These are phyloP conservation scores for Harmothoe impar DNA, from an alignment of 2,888 invertebrate genomes.

Conservation along the genomic window DNA sequence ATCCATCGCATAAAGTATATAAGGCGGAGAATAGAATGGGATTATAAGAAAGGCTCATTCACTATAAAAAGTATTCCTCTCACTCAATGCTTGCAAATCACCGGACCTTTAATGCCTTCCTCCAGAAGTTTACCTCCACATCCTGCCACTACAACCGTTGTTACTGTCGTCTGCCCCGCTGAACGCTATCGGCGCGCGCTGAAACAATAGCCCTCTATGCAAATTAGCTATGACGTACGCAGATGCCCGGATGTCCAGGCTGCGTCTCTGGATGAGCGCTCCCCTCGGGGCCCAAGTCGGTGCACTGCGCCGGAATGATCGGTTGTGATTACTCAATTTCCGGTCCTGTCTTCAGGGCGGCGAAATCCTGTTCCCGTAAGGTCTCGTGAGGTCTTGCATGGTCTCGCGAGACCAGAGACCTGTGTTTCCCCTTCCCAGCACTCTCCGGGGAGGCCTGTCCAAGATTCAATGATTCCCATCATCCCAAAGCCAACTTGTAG, in stretches of 20 bases:
- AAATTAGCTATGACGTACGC: constrained; percentile 22
- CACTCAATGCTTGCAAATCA: too few species aligned
- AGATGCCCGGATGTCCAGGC: constrained; percentile 32
- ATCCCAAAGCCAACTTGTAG: constrained; percentile 4
- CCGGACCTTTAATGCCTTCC: too few species aligned
- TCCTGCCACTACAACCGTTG: too few species aligned
- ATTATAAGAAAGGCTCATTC: too few species aligned
- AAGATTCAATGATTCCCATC: constrained; percentile 18
- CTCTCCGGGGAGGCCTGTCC: not conserved
- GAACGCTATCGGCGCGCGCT: constrained; percentile 8
- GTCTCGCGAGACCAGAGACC: constrained; percentile 8
- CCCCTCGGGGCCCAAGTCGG: constrained; percentile 16
- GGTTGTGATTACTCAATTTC: constrained; percentile 60
- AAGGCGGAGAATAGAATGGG: too few species aligned
- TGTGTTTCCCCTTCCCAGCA: not conserved
- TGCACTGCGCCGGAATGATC: constrained; percentile 23
- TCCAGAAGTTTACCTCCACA: too few species aligned
- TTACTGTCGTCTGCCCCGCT: constrained; percentile 11
- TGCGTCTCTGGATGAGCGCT: not conserved
- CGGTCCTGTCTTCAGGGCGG: constrained; percentile 54
- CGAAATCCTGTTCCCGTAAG: constrained; percentile 8
- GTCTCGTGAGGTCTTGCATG: too few species aligned
- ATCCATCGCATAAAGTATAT: too few species aligned
- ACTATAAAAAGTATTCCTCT: too few species aligned
- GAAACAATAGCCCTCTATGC: constrained; percentile 45